Conservation (phyloP, 2,888 invertebrate genomes). For the Trachelus iudaicus region DNA sequence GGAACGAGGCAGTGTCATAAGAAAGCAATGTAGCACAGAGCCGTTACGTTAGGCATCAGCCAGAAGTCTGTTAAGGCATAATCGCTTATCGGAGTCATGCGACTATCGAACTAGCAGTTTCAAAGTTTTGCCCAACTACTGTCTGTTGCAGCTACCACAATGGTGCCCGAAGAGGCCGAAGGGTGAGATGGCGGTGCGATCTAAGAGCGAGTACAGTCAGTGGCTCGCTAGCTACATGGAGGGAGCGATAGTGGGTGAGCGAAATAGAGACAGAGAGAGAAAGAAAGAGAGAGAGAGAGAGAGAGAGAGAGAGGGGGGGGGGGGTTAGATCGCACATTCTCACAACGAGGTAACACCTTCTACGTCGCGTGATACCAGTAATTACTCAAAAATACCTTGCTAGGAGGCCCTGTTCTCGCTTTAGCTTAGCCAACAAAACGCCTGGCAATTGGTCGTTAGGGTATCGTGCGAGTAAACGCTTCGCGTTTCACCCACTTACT, state of each 20-base stretch:
- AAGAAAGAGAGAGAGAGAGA: too few species aligned
- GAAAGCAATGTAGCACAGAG: slow-evolving; percentile 52
- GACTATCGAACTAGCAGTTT: slow-evolving; percentile 53
- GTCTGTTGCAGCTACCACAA: slow-evolving; percentile 11
- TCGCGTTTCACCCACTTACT: slow-evolving; percentile 49
- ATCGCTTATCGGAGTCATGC: slow-evolving; percentile 55
- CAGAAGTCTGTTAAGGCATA: slow-evolving; percentile 33
- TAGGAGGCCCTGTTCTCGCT: slow-evolving; percentile 50
- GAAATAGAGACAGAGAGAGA: too few species aligned
- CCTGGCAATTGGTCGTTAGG: slow-evolving; percentile 51
- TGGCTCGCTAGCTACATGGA: not conserved
- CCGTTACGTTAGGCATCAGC: slow-evolving; percentile 37
- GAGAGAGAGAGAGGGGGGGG: not conserved
- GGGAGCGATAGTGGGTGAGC: slow-evolving; percentile 15
- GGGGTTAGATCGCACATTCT: slow-evolving; percentile 8
- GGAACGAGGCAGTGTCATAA: slow-evolving; percentile 42
- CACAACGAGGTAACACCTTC: slow-evolving; percentile 52
- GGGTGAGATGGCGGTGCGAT: slow-evolving; percentile 17
- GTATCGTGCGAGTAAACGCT: slow-evolving; percentile 57
- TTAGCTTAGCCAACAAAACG: slow-evolving; percentile 51
- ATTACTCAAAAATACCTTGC: slow-evolving; percentile 58
- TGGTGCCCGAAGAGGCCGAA: slow-evolving; percentile 23
- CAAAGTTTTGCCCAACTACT: slow-evolving; percentile 51
- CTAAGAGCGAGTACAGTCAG: not conserved
- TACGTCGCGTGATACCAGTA: slow-evolving; percentile 62